Conservation (phyloP, 1,140 invertebrate species). For the Temnothorax longispinosus region DNA sequence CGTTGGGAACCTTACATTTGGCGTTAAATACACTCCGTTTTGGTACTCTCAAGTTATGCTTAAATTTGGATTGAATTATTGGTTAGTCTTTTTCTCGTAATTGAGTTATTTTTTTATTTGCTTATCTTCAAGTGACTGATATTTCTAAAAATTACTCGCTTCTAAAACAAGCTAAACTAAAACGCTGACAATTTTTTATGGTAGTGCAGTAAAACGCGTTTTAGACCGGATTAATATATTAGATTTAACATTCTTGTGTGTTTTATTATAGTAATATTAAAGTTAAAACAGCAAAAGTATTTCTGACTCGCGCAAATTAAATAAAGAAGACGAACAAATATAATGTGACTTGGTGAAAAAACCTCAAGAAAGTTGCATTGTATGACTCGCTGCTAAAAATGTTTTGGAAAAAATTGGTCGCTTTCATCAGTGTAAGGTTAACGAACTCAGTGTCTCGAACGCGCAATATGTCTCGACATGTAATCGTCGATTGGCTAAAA, state of each 20-base stretch:
- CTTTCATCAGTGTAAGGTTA: conserved; percentile 6
- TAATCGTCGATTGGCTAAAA: conserved; percentile 21
- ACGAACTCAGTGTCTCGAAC: conserved; percentile 1
- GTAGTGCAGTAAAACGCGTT: not conserved
- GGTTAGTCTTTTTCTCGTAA: not conserved
- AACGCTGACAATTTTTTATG: not conserved
- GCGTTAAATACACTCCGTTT: not conserved
- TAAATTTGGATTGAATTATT: not conserved
- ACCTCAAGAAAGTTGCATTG: not conserved
- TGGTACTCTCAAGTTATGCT: not conserved
- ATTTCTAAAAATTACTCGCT: not conserved
- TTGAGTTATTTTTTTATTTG: not conserved
- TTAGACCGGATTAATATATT: not conserved
- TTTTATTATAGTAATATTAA: not conserved
- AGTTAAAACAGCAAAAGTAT: not conserved
- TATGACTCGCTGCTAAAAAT: not conserved
- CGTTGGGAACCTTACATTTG: not conserved
- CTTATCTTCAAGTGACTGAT: not conserved
- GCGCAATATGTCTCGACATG: not conserved
- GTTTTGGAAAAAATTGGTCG: not conserved
- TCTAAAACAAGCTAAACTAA: not conserved
- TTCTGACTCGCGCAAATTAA: not conserved
- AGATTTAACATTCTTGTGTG: not conserved
- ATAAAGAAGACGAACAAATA: not conserved
- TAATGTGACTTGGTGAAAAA: not conserved